A percentile compares a stretch with the other conserved stretches of the same genome.
Conservation (phyloP, 2,888 invertebrate species). For the Hirtodrosophila trivittata region DNA sequence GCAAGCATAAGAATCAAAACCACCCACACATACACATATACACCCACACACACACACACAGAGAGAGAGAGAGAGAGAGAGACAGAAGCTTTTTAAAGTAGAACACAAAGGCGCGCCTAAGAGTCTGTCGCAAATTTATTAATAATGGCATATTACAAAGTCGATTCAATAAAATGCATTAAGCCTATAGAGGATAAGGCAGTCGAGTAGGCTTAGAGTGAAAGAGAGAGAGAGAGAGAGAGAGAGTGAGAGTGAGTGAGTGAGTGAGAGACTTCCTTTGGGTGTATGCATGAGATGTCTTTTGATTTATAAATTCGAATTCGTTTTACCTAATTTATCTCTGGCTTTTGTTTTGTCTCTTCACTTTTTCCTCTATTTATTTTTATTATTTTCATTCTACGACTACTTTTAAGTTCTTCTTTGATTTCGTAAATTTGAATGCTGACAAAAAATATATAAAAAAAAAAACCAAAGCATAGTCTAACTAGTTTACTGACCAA, state of each 20-base stretch:
- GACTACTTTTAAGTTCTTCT: conserved; percentile 3
- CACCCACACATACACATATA: conserved; percentile 18
- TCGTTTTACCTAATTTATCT: conserved; percentile 42
- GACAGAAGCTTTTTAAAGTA: conserved; percentile 41
- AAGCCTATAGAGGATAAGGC: conserved; percentile 61
- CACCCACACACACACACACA: conserved; percentile 31
- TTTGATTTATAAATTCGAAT: conserved; percentile 56
- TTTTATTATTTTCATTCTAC: conserved; percentile 1
- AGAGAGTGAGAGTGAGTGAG: conserved; percentile 14
- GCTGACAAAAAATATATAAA: conserved; percentile 45
- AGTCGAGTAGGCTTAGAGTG: conserved; percentile 40
- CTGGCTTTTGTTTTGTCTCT: conserved; percentile 16
- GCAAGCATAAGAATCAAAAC: conserved; percentile 41
- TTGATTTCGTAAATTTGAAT: conserved; percentile 74
- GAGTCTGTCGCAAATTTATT: conserved; percentile 81
- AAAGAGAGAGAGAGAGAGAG: conserved; percentile 19
- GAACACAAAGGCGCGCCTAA: conserved; percentile 57
- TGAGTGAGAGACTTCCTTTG: conserved; percentile 26
- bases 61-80: no score
- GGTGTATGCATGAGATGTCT: conserved; percentile 42
- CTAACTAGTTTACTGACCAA: conserved; percentile 65
- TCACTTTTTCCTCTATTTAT: conserved; percentile 14
- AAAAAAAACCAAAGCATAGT: conserved; percentile 41
- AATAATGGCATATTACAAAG: conserved; percentile 82
- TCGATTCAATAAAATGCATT: conserved; percentile 81